Evolutionary conservation across 2,888 invertebrate species (phyloP).

Genomic region (Phanerotoma sp.): DNA sequence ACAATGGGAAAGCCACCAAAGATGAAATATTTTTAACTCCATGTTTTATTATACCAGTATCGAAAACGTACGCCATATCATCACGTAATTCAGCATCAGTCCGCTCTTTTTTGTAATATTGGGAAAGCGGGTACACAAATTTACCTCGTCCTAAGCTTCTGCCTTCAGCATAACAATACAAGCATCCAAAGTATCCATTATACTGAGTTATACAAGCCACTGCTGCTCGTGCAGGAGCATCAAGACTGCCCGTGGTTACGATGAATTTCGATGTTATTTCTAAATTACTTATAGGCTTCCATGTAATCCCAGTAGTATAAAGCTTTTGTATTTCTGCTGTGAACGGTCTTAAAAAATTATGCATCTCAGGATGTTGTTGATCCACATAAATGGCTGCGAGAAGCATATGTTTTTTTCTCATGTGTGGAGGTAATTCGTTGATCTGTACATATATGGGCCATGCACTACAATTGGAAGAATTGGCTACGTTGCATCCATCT

Average conservation of each 20-base stretch:
- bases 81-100: no score
- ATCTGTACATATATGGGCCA: constrained; percentile 20
- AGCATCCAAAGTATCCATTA: constrained; percentile 28
- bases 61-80: background rate
- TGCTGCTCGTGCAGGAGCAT: constrained; percentile 22
- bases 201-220: constrained; percentile 23
- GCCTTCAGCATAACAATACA: constrained; percentile 20
- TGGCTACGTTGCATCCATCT: constrained; percentile 23
- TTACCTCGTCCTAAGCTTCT: background rate
- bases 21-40: background rate
- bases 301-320: constrained; percentile 11
- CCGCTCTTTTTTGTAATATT: no score
- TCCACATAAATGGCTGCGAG: constrained; percentile 25
- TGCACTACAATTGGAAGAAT: constrained; percentile 17
- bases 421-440: constrained; percentile 18
- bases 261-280: constrained; percentile 15
- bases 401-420: constrained; percentile 19
- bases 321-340: constrained; percentile 4
- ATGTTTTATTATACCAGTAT: background rate
- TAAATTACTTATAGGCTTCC: constrained; percentile 5
- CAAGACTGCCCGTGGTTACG: constrained; percentile 3
- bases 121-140: no score
- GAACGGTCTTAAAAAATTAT: constrained; percentile 10
- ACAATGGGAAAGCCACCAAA: background rate
- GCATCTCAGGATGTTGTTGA: constrained; percentile 11